Conservation (phyloP, 2,888 invertebrate genomes). For the Lasioglossum villosulum region DNA sequence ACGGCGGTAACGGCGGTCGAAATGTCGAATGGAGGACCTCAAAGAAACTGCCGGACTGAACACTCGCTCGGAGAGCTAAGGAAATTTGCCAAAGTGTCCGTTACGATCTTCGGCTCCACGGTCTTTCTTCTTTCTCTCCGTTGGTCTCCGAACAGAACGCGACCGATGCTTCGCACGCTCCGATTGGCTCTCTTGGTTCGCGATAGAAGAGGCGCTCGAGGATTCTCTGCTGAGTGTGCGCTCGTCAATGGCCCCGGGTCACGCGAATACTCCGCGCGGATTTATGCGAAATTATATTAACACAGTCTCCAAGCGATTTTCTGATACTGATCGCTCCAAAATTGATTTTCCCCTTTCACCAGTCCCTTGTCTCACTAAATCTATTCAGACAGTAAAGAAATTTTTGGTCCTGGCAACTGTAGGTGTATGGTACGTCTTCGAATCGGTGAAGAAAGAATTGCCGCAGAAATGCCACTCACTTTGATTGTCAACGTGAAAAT, state of each 20-base stretch:
- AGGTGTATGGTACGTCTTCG: too few relatives aligned
- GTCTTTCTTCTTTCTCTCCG: neutral
- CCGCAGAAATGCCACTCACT: too few relatives aligned
- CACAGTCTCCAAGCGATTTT: neutral
- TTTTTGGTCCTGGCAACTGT: too few relatives aligned
- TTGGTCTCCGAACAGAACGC: neutral
- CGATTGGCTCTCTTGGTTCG: neutral
- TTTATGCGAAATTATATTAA: slow-evolving; percentile 3
- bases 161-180: neutral
- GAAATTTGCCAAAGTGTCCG: slow-evolving; percentile 19
- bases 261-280: neutral
- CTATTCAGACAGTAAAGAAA: neutral
- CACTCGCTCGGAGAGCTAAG: slow-evolving; percentile 11
- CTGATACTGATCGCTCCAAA: neutral
- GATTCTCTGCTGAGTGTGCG: neutral
- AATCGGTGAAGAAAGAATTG: too few relatives aligned
- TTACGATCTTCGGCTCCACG: slow-evolving; percentile 3
- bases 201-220: neutral
- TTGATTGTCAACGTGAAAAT: too few relatives aligned
- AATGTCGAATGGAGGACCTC: slow-evolving; percentile 7
- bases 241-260: neutral
- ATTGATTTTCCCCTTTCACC: neutral
- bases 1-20: slow-evolving; percentile 20
- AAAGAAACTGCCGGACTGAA: slow-evolving; percentile 9
- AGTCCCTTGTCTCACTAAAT: neutral